These are phyloP conservation scores for Piprites chloris DNA, from an alignment of 2,113 vertebrate species.

Conservation along the genomic window DNA sequence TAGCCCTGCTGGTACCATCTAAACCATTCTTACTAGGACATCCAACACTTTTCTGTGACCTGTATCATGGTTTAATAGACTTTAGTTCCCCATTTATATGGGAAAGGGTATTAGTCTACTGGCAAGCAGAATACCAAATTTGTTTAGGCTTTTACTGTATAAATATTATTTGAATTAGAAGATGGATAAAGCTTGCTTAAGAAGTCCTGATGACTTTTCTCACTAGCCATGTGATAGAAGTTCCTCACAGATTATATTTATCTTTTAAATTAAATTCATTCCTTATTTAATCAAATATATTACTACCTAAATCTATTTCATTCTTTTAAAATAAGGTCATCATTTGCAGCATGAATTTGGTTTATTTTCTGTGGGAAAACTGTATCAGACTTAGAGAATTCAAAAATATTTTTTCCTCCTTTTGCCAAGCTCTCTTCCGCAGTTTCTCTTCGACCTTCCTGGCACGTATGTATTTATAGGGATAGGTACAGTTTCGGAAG, in stretches of 20 bases:
- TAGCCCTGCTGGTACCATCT: background rate
- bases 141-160: background rate
- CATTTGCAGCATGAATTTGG: fast-evolving
- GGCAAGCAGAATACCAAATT: background rate
- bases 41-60: background rate
- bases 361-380: background rate
- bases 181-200: fast-evolving
- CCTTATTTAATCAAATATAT: background rate
- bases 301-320: background rate
- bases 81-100: background rate
- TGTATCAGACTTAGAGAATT: background rate
- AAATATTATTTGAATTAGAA: background rate
- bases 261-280: background rate
- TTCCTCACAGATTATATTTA: background rate
- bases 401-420: background rate
- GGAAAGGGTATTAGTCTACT: background rate
- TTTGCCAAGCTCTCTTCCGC: background rate
- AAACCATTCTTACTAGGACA: background rate
- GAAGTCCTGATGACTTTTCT: background rate
- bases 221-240: fast-evolving
- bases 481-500: too few species aligned
- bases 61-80: background rate
- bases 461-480: background rate
- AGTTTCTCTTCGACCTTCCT: background rate
- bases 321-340: fast-evolving